Conservation (phyloP, 2,113 vertebrate species). For the Eleginops maclovinus region DNA sequence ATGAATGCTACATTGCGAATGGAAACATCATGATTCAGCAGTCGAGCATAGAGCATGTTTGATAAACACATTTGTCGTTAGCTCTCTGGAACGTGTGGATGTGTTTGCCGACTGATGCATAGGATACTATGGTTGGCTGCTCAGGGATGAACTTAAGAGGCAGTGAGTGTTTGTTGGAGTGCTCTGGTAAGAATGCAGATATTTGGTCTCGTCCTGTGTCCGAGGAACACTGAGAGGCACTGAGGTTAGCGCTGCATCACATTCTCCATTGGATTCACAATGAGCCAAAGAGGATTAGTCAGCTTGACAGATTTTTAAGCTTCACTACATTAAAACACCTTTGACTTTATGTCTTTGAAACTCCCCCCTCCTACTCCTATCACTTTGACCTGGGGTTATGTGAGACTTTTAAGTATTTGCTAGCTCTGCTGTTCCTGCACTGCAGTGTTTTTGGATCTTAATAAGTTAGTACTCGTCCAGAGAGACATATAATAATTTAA, state of each 20-base stretch:
- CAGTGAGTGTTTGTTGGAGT: not conserved
- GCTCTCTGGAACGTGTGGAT: constrained; percentile 27
- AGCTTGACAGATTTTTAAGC: constrained; percentile 31
- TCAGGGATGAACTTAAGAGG: not conserved
- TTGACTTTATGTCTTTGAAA: constrained; percentile 29
- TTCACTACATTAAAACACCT: constrained; percentile 24
- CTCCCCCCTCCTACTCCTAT: not conserved
- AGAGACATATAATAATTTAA: not conserved
- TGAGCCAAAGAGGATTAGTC: constrained; percentile 51
- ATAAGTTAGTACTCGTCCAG: not conserved
- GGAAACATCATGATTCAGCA: not conserved
- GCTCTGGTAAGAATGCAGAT: not conserved
- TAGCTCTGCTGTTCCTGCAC: not conserved
- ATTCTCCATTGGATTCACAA: constrained; percentile 20
- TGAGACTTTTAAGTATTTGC: not conserved
- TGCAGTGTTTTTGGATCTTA: not conserved
- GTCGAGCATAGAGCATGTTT: not conserved
- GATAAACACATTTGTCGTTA: constrained; percentile 32
- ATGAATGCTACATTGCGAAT: not conserved
- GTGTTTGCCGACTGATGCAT: constrained; percentile 3
- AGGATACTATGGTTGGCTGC: not conserved
- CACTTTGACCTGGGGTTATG: constrained; percentile 20
- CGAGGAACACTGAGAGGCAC: not conserved
- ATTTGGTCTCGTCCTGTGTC: not conserved
- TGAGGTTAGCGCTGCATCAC: constrained; percentile 22